Evolutionary conservation across 2,113 vertebrate species (phyloP).

Genomic region (Phasianus colchicus): DNA sequence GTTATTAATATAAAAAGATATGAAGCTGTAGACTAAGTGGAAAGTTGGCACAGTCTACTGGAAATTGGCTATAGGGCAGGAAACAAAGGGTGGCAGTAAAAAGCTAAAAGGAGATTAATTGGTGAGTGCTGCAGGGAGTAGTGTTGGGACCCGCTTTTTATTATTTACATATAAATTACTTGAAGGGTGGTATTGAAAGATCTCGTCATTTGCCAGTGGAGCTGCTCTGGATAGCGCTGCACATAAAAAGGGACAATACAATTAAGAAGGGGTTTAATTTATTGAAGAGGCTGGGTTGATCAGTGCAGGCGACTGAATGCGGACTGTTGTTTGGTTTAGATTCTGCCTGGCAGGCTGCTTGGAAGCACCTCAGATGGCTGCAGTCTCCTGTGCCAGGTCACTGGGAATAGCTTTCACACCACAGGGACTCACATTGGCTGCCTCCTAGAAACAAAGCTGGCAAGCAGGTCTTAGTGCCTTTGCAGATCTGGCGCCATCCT

Average conservation of each 20-base stretch:
- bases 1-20: slow-evolving; percentile 71
- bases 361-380: slow-evolving; percentile 46
- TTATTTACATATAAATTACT: slow-evolving; percentile 80
- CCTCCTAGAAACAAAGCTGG: not conserved
- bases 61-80: slow-evolving; percentile 76
- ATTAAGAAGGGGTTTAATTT: slow-evolving; percentile 65
- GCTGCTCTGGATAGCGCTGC: not conserved
- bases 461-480: not conserved
- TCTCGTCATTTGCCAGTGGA: slow-evolving; percentile 59
- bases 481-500: not conserved
- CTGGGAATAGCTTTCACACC: not conserved
- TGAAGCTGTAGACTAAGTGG: slow-evolving; percentile 62
- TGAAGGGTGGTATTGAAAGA: slow-evolving; percentile 65
- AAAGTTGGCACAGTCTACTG: slow-evolving; percentile 75
- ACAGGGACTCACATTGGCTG: rapidly evolving
- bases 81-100: slow-evolving; percentile 74
- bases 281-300: slow-evolving; percentile 36
- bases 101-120: slow-evolving; percentile 79
- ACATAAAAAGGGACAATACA: slow-evolving; percentile 20
- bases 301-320: not conserved
- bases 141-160: slow-evolving; percentile 69
- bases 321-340: not conserved
- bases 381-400: not conserved
- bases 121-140: slow-evolving; percentile 63
- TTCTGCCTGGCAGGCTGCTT: not conserved